Evolutionary conservation across 2,797 vertebrate genomes (phyloP).

Genomic region (Coracias cyanogaster): DNA sequence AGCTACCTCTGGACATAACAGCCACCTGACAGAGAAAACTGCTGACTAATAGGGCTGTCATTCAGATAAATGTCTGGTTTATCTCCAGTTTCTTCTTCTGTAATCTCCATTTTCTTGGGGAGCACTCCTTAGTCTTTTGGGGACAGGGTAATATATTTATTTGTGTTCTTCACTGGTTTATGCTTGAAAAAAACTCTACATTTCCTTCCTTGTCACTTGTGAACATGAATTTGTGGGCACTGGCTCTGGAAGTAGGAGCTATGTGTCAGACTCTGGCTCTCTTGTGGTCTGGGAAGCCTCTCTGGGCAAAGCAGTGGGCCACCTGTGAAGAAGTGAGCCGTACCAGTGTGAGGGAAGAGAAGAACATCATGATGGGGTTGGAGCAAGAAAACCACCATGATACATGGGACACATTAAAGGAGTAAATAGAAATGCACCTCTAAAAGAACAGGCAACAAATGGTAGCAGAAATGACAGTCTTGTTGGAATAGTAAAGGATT

Average conservation of each 20-base stretch:
- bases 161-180: neutral
- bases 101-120: neutral
- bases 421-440: neutral
- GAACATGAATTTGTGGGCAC: neutral
- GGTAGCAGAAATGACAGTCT: fast-evolving
- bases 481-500: neutral
- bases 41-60: neutral
- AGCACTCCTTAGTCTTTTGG: neutral
- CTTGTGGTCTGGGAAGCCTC: neutral
- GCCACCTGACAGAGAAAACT: neutral
- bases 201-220: neutral
- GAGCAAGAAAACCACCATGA: neutral
- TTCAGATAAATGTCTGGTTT: neutral
- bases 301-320: neutral
- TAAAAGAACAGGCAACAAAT: neutral
- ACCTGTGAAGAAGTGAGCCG: neutral
- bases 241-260: neutral
- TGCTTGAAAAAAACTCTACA: neutral
- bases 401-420: neutral
- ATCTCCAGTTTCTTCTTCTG: neutral
- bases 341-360: neutral
- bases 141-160: neutral
- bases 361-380: neutral
- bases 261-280: fast-evolving
- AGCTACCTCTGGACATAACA: neutral